Conservation (phyloP, 2,797 vertebrate genomes). For the Sylvilagus floridanus region DNA sequence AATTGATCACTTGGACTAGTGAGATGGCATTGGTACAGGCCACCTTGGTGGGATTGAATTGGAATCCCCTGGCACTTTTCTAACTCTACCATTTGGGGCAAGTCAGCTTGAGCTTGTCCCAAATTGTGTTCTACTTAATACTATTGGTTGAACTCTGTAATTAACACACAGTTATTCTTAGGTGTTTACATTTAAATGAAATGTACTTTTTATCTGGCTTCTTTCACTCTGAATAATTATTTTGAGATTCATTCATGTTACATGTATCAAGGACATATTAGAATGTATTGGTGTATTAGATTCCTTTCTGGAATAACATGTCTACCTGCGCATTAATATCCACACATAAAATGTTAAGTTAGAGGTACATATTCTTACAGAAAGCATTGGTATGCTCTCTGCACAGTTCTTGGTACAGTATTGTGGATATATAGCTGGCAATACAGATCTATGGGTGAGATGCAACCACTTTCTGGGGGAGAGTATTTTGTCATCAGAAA, state of each 20-base stretch:
- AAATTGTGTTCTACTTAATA: too few species aligned
- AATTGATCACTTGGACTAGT: too few species aligned
- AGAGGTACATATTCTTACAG: background rate
- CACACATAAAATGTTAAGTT: background rate
- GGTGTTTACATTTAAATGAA: too few species aligned
- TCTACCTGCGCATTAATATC: background rate
- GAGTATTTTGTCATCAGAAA: constrained; percentile 1
- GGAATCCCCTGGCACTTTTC: too few species aligned
- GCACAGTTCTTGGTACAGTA: background rate
- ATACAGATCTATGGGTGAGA: background rate
- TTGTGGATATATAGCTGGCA: background rate
- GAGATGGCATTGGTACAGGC: too few species aligned
- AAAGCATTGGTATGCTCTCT: background rate
- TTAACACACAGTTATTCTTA: too few species aligned
- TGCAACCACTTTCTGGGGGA: background rate
- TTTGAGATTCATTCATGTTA: background rate
- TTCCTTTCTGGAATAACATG: constrained; percentile 35
- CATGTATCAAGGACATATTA: background rate
- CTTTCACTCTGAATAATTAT: constrained; percentile 31
- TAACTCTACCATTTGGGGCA: too few species aligned
- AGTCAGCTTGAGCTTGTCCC: too few species aligned
- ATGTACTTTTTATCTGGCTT: background rate
- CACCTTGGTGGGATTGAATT: too few species aligned
- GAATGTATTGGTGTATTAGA: background rate
- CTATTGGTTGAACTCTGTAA: too few species aligned